Base-by-base conservation (phyloP, 2,113 vertebrate genomes). In the Nipponia nippon region DNA sequence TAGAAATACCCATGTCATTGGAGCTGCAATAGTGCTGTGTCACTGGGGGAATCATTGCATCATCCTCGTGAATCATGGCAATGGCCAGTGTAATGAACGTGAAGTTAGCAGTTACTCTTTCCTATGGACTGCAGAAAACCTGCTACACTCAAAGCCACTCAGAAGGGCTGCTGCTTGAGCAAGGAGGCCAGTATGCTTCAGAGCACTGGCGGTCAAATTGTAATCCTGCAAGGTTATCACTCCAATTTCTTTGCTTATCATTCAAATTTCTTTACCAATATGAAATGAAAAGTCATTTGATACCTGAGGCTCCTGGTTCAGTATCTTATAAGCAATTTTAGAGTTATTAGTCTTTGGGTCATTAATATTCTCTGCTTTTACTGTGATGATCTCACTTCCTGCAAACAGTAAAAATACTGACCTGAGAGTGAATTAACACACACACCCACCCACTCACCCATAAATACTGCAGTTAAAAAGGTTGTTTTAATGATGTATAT, bases 311-410 rank as follows among this genome's bases (percentile, higher is more conserved):
- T 98, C 93, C 94, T 98, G 98, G 19, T 97, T 97, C 3, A 96
- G 96, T 79, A 97, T 94, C 19, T 97, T 97, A 77, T 98, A 98
- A 94, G 95, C 97, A 67, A 98, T 98, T 55, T 98, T 71, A 26
- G 98, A 98, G 13, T 98, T 98, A 66, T 98, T 98, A 13, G 97
- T 98, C 66, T 97, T 98, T 34, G 98, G 98, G 62, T 99, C 98
- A 13, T 99, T 98, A 16, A 97, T 98, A 87, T 98, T 98, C 7
- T 97, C 97, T 15, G 98, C 98, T 85, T 98, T 98, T 76, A 98
- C 97, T 20, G 95, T 97, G 77, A 98, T 98, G 77, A 98, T 98
- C 81, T 98, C 97, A 30, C 98, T 98, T 73, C 98, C 98, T 99
- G 91, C 38, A 71, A 56, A 82, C 58, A 75, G 30, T 29, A 77